Evolutionary conservation across 2,888 invertebrate species (phyloP).

Genomic region (Bursaphelenchus okinawaensis): DNA sequence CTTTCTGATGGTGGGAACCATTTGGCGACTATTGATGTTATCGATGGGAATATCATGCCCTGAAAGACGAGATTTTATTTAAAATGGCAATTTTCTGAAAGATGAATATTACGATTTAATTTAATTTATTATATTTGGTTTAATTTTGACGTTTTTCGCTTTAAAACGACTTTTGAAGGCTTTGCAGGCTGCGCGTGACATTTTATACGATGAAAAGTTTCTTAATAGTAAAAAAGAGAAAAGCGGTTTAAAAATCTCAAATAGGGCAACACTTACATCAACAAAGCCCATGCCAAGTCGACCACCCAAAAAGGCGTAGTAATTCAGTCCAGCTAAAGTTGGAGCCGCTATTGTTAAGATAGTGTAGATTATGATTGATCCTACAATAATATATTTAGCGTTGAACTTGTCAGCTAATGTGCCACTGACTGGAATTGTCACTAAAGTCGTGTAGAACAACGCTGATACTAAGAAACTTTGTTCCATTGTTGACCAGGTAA

Average conservation of each 20-base stretch:
- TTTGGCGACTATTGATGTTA: slow-evolving; percentile 31
- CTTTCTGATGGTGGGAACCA: slow-evolving; percentile 41
- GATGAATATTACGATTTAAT: too few relatives aligned
- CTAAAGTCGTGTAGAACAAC: slow-evolving; percentile 19
- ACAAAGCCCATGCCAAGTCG: slow-evolving; percentile 39
- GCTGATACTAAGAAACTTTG: slow-evolving; percentile 22
- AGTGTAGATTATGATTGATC: slow-evolving; percentile 19
- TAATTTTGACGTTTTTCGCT: too few relatives aligned
- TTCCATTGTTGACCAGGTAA: slow-evolving; percentile 19
- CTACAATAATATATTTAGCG: slow-evolving; percentile 16
- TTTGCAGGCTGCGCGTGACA: too few relatives aligned
- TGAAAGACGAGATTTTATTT: too few relatives aligned
- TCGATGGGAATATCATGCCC: slow-evolving; percentile 34
- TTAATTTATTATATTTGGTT: too few relatives aligned
- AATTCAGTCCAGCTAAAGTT: slow-evolving; percentile 31
- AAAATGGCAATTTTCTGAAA: too few relatives aligned
- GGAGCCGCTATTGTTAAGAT: slow-evolving; percentile 31
- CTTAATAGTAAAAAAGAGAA: too few relatives aligned
- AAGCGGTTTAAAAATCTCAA: neutral
- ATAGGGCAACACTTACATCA: slow-evolving; percentile 22
- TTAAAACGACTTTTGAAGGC: too few relatives aligned
- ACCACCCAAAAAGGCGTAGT: slow-evolving; percentile 29
- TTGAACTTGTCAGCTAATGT: slow-evolving; percentile 22
- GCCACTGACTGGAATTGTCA: slow-evolving; percentile 25
- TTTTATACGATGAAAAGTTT: too few relatives aligned